Evolutionary conservation across 2,797 vertebrate genomes (phyloP), one percentile per base, ranked within the genome.

Genomic region (Sitta carolinensis): DNA sequence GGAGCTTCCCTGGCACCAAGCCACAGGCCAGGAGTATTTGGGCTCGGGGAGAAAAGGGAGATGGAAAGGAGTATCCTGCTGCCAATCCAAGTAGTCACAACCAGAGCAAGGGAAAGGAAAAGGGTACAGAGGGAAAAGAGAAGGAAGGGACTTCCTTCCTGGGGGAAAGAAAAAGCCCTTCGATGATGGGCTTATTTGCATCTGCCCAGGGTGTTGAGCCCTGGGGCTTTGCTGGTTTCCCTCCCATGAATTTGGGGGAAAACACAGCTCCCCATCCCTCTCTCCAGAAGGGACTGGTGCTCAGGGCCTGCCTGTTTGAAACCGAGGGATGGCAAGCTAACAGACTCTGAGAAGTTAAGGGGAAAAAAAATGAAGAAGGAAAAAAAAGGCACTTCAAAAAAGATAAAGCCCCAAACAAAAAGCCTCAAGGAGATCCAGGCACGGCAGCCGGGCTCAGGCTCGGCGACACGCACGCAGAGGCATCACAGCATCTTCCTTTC

Each of bases 401-500:
- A 84, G 52, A 91, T 57, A 70, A 92, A 92, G 73, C 61, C 68
- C 91, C 73, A 74, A 80, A 86, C 47, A 87, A 91, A 92, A 91
- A 89, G 42, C 66, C 47, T 68, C 11, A 77, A 77, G 84, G 2
- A 61, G 72, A 80, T 32, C 16, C 87, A 89, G 81, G 34, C 42
- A 42, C 17, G 2, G 26, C 81, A 93, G 78, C 83, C 52, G 2
- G 77, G 66, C 88, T 87, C 26, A 8, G 72, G 68, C 85, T 72
- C 4, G 0, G 64, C 58, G 84, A 67, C 13, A 0, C 0, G 1
- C 75, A 61, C 7, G 0, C 81, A 77, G 84, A 85, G 36, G 64
- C 64, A 79, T 80, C 84, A 10, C 94, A 77, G 70, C 89, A 66
- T 66, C 90, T 76, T 52, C 92, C 89, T 96, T 95, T 95, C 89